These are phyloP conservation scores for Fundulus diaphanus DNA, from an alignment of 2,797 vertebrate species.

Conservation along the genomic window DNA sequence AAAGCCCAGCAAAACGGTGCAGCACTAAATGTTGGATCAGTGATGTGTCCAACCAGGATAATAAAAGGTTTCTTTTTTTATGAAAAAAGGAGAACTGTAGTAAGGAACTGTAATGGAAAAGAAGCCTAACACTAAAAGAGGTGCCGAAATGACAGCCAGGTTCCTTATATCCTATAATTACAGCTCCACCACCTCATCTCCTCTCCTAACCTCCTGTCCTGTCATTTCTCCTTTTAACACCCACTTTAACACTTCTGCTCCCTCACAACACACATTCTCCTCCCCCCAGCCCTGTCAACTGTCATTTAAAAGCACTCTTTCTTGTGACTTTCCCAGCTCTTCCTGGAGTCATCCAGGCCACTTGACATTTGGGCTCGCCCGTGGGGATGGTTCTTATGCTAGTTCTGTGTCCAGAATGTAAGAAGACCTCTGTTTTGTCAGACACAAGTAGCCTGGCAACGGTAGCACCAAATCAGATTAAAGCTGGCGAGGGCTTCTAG, in stretches of 20 bases:
- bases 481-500: neutral
- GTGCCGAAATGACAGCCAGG: conserved; percentile 43
- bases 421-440: conserved; percentile 23
- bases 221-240: conserved; percentile 24
- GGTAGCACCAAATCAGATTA: neutral
- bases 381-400: conserved; percentile 19
- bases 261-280: neutral
- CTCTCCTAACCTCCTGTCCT: conserved; percentile 32
- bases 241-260: conserved; percentile 21
- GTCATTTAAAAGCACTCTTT: conserved; percentile 42
- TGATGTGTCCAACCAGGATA: neutral
- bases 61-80: conserved; percentile 9
- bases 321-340: neutral
- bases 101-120: conserved; percentile 3
- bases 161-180: conserved; percentile 56
- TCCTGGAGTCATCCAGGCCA: conserved; percentile 38
- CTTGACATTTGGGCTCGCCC: conserved; percentile 28
- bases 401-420: conserved; percentile 15
- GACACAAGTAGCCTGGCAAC: conserved; percentile 9
- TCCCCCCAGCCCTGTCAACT: conserved; percentile 30
- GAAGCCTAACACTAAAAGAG: conserved; percentile 11
- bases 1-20: neutral
- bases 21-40: neutral
- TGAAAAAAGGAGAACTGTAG: neutral
- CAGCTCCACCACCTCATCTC: conserved; percentile 25